A percentile compares a stretch with the other conserved stretches of the same genome.
Evolutionary conservation across 2,797 vertebrate species (phyloP).

Genomic region (Psittacula echo): DNA sequence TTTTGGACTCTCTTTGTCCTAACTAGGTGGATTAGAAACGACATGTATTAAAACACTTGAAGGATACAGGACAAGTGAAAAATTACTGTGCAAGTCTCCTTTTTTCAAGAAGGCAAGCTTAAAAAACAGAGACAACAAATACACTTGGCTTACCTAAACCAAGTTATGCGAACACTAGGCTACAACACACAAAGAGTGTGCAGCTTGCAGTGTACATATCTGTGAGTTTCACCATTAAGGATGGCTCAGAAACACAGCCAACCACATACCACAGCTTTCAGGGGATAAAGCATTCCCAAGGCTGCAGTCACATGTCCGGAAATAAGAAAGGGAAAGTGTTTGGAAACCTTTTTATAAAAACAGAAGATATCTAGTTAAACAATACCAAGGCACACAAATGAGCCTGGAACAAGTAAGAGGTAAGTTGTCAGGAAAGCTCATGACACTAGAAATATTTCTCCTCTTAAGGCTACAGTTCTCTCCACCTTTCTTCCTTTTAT

Average conservation of each 20-base stretch:
- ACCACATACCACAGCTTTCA: background rate
- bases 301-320: conserved; percentile 7
- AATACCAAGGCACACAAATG: background rate
- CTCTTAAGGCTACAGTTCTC: background rate
- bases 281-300: background rate
- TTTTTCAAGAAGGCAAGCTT: background rate
- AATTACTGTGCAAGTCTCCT: background rate
- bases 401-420: background rate
- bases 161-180: background rate
- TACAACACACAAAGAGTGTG: background rate
- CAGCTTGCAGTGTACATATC: background rate
- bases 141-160: background rate
- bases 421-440: background rate
- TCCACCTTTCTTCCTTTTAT: background rate
- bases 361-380: background rate
- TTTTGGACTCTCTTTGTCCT: background rate
- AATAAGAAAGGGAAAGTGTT: conserved; percentile 32
- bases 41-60: background rate
- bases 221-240: background rate
- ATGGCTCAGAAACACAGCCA: background rate
- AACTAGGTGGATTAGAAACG: background rate
- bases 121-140: background rate
- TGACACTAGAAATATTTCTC: background rate
- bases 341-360: background rate
- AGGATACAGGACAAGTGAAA: background rate